Conservation (phyloP, 2,113 vertebrate genomes). For the Notiomystis cincta region DNA sequence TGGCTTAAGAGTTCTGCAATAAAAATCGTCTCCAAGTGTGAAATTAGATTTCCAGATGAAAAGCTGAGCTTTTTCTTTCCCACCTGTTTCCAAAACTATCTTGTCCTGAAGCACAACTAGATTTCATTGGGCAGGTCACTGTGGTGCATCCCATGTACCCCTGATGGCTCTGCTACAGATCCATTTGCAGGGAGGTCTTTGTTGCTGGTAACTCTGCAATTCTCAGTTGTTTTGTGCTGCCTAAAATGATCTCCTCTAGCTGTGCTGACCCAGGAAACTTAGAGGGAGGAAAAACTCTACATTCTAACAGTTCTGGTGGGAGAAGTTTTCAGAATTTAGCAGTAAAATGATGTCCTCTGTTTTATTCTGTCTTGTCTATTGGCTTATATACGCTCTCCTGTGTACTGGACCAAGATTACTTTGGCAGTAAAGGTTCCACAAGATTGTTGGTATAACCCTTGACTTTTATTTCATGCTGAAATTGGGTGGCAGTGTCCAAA, state of each 20-base stretch:
- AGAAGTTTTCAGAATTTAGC: not conserved
- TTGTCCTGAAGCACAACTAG: not conserved
- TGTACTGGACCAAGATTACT: not conserved
- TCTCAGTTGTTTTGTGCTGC: not conserved
- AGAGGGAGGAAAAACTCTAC: not conserved
- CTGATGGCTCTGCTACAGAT: not conserved
- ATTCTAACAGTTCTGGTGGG: not conserved
- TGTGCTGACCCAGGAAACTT: not conserved
- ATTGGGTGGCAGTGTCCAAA: not conserved
- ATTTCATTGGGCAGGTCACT: not conserved
- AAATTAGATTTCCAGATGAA: not conserved
- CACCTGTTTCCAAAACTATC: not conserved
- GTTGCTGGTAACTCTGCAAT: not conserved
- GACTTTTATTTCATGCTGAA: not conserved
- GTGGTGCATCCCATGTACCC: not conserved
- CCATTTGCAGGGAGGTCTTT: not conserved
- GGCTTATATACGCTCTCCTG: not conserved
- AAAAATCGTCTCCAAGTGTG: not conserved
- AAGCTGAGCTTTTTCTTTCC: not conserved
- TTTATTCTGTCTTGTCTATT: not conserved
- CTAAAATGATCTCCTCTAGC: not conserved
- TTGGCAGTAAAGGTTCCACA: not conserved
- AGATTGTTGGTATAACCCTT: not conserved
- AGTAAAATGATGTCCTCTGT: not conserved
- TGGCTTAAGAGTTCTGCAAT: not conserved